Base-by-base conservation (phyloP, 1,140 invertebrate species). In the Leptinotarsa undecemlineata region DNA sequence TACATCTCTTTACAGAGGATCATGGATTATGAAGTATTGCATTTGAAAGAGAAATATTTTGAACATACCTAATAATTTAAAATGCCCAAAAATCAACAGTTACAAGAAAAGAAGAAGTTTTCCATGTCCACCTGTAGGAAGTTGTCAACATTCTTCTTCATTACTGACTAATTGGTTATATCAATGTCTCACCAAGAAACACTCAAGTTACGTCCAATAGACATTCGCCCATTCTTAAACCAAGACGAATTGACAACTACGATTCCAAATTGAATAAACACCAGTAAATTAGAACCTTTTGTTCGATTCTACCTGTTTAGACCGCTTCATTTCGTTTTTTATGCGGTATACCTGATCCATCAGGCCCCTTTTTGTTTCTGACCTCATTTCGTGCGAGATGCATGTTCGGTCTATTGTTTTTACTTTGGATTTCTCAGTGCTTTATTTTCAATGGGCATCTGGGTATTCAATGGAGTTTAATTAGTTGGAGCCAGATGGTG, bases 301-400 rank as follows among this genome's bases (percentile, higher is more conserved):
- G 51, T 57, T 57, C 51, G 51, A 57, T 57, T 57, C 51, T 57
- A 57, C 51, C 51, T 57, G 51, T 57, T 42, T 57, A 17, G 15
- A 57, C 51, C n/a, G 15, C 15, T 19, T 19, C 51, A 19, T 57
- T 57, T 19, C 51, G 51, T 17, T 57, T 57, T 57, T 57, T 57
- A 57, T 19, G 51, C n/a, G 15, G n/a, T 57, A 57, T 57, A 57
- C 51, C 51, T 57, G 51, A 15, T 17, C 51, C 51, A 57, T 15
- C 14, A 57, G 8, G 51, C 17, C 51, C 17, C 33, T 42, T 57
- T 57, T 57, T 57, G 51, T 57, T 57, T 57, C 6, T 57, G 51
- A 57, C 51, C 51, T 57, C 4, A 17, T 57, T 57, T 57, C 17
- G n/a, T 57, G 51, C n/a, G 51, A 57, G 51, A 57, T 17, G 15